Evolutionary conservation across 2,797 vertebrate species (phyloP).

Genomic region (Capromys pilorides): DNA sequence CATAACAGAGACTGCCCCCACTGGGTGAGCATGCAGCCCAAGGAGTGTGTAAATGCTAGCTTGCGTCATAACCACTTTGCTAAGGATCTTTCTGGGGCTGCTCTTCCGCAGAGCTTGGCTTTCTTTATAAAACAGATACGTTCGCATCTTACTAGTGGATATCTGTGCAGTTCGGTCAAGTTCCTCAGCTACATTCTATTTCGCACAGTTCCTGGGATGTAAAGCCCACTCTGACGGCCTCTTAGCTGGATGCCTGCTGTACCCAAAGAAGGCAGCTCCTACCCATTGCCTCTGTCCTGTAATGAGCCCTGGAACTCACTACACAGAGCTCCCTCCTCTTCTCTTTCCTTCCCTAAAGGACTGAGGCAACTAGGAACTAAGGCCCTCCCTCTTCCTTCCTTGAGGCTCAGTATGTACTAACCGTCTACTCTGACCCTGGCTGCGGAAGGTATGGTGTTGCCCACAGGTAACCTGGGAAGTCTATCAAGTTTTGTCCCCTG

Average conservation of each 20-base stretch:
- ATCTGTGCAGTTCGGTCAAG: fast-evolving
- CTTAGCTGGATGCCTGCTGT: neutral
- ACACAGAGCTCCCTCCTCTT: fast-evolving
- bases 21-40: neutral
- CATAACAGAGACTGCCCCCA: neutral
- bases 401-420: neutral
- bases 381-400: neutral
- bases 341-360: neutral
- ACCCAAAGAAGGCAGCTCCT: neutral
- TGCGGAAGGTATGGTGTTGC: too few species aligned
- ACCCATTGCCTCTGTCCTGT: neutral
- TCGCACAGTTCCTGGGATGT: neutral
- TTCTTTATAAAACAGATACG: neutral
- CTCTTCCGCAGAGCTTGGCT: neutral
- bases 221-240: neutral
- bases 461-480: too few species aligned
- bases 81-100: neutral
- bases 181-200: neutral
- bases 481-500: neutral
- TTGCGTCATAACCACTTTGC: too few species aligned
- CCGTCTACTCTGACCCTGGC: neutral
- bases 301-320: neutral
- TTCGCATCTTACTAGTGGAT: neutral
- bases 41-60: neutral
- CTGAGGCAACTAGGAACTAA: neutral